A percentile compares a stretch with the other conserved stretches of the same genome.
Evolutionary conservation across 2,113 vertebrate genomes (phyloP).

Genomic region (Etheostoma spectabile): DNA sequence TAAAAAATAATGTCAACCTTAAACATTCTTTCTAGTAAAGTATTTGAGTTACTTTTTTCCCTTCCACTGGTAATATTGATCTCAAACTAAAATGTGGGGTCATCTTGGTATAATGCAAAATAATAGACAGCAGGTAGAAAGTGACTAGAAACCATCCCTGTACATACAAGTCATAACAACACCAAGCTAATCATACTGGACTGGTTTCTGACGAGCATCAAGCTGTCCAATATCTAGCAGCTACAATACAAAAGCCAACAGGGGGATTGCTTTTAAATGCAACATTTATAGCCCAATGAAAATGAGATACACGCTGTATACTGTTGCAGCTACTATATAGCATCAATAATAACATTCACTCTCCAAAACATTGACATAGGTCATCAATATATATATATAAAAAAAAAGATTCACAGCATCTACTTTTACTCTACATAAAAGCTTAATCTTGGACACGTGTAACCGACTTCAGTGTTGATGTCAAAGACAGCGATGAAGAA

Average conservation of each 20-base stretch:
- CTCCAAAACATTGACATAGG: constrained; percentile 52
- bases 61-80: not conserved
- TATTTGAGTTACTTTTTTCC: not conserved
- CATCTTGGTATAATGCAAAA: constrained; percentile 42
- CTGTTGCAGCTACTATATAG: constrained; percentile 55
- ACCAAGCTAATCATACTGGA: constrained; percentile 40
- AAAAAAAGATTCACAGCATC: constrained; percentile 42
- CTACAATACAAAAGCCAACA: constrained; percentile 53
- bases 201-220: constrained; percentile 42
- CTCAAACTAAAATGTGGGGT: constrained; percentile 21
- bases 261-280: constrained; percentile 43
- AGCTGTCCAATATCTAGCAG: constrained; percentile 54
- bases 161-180: constrained; percentile 33
- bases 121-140: constrained; percentile 19
- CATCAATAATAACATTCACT: constrained; percentile 66
- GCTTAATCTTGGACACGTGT: constrained; percentile 27
- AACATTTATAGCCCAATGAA: constrained; percentile 52
- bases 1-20: not conserved
- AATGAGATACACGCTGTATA: constrained; percentile 37
- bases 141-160: constrained; percentile 38
- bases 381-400: constrained; percentile 31
- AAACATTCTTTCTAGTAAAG: not conserved
- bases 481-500: constrained; percentile 27
- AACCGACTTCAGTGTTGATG: constrained; percentile 35
- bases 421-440: constrained; percentile 50